Evolutionary conservation across 2,797 vertebrate genomes (phyloP).

Genomic region (Enteromius trimaculatus): DNA sequence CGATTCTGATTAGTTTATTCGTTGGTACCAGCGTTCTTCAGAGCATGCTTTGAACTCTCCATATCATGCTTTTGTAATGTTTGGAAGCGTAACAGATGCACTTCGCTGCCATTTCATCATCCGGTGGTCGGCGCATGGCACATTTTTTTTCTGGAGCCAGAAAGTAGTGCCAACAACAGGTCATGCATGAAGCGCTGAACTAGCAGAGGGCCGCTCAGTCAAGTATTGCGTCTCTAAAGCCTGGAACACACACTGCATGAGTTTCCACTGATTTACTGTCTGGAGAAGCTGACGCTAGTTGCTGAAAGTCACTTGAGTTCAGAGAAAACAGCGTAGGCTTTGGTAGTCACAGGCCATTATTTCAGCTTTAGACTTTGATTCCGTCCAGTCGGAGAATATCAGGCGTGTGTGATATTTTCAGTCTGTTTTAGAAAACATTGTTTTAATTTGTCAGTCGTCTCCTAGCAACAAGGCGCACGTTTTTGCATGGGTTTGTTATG

Average conservation of each 20-base stretch:
- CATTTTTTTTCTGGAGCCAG: constrained; percentile 25
- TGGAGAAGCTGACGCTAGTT: background rate
- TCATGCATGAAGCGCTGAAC: constrained; percentile 42
- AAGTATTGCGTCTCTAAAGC: constrained; percentile 10
- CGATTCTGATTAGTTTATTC: background rate
- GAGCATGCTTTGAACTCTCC: background rate
- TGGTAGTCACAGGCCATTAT: background rate
- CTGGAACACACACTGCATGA: background rate
- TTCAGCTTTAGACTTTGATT: background rate
- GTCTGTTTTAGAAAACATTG: background rate
- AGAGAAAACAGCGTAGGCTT: too few relatives aligned
- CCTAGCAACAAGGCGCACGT: background rate
- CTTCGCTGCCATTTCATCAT: constrained; percentile 13
- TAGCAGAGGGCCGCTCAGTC: background rate
- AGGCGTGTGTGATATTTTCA: background rate
- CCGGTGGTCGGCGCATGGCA: background rate
- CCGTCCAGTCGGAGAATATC: background rate
- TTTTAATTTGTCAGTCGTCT: background rate
- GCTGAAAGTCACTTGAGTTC: background rate
- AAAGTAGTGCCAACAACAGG: constrained; percentile 58
- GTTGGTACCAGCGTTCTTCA: background rate
- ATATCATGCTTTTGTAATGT: background rate
- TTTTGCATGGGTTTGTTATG: background rate
- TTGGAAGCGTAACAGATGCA: background rate
- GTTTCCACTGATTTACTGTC: background rate